Evolutionary conservation across 2,113 vertebrate genomes (phyloP).

Genomic region (Speoplatyrhinus poulsoni): DNA sequence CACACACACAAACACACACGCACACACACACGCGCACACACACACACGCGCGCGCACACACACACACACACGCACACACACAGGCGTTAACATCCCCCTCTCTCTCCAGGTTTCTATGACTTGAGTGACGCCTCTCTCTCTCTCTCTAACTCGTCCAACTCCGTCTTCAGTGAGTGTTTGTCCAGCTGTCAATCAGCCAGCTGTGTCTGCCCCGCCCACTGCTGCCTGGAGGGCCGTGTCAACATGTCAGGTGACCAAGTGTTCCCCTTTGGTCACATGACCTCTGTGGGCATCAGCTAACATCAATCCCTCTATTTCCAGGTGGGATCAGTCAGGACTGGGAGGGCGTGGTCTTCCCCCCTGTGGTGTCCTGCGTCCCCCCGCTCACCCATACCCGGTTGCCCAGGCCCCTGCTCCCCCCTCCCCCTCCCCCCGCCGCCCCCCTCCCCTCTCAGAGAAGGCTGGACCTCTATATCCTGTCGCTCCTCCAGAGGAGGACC

Average conservation of each 20-base stretch:
- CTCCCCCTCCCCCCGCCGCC: constrained; percentile 78
- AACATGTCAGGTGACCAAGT: too few species aligned
- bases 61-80: not conserved
- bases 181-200: constrained; percentile 90
- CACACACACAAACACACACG: not conserved
- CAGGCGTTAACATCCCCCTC: not conserved
- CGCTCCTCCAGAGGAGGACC: constrained; percentile 86
- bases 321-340: too few species aligned
- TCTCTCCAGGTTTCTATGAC: constrained; percentile 91
- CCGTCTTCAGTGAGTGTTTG: constrained; percentile 95
- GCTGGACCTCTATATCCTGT: constrained; percentile 88
- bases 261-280: not conserved
- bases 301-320: not conserved
- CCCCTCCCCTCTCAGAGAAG: constrained; percentile 79
- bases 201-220: constrained; percentile 38
- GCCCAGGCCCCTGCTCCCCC: constrained; percentile 76
- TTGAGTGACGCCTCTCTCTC: constrained; percentile 93
- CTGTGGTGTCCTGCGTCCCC: too few species aligned
- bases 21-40: not conserved
- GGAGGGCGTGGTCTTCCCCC: too few species aligned
- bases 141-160: constrained; percentile 96
- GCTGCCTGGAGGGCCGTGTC: too few species aligned
- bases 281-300: not conserved
- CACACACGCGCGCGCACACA: not conserved
- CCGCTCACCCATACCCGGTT: constrained; percentile 44